phyloP scores from a whole-genome alignment of 2,888 invertebrate species.

The Dimorphilus gyrociliatus region DNA sequence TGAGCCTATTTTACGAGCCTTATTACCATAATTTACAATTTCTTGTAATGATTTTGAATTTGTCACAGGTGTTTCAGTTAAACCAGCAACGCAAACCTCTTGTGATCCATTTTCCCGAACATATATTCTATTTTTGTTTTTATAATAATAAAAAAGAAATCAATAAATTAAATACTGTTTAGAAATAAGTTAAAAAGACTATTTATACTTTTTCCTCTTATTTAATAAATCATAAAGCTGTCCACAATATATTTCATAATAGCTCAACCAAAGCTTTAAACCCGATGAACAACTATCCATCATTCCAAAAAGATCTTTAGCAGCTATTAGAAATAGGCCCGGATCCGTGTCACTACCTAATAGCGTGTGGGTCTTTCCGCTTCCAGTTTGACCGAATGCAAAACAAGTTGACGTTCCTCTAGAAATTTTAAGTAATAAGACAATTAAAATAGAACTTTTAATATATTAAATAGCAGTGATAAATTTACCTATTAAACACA shows the following conservation, averaged over 20 bases:
- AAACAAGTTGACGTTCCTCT: constrained; percentile 34
- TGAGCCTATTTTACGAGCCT: constrained; percentile 29
- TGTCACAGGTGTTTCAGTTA: constrained; percentile 28
- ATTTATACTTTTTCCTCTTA: constrained; percentile 25
- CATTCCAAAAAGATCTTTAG: constrained; percentile 25
- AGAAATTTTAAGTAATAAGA: constrained; percentile 4
- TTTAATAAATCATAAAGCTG: constrained; percentile 35
- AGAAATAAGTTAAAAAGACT: constrained; percentile 1
- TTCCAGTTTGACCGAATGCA: constrained; percentile 36
- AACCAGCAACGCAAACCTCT: constrained; percentile 31
- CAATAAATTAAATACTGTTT: background rate
- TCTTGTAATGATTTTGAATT: constrained; percentile 20
- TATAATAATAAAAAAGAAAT: background rate
- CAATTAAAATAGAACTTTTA: background rate
- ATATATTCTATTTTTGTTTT: constrained; percentile 17
- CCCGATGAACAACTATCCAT: constrained; percentile 10
- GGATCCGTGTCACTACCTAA: constrained; percentile 23
- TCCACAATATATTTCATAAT: constrained; percentile 36
- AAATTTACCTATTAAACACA: constrained; percentile 26
- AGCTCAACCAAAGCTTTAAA: constrained; percentile 32
- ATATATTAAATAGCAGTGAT: background rate
- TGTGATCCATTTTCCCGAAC: constrained; percentile 31
- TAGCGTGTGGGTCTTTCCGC: constrained; percentile 35
- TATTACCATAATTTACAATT: constrained; percentile 31
- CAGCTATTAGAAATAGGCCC: constrained; percentile 30